Evolutionary conservation across 2,113 vertebrate species (phyloP), one percentile per base, ranked within the genome.

Genomic region (Danionella cerebrum): DNA sequence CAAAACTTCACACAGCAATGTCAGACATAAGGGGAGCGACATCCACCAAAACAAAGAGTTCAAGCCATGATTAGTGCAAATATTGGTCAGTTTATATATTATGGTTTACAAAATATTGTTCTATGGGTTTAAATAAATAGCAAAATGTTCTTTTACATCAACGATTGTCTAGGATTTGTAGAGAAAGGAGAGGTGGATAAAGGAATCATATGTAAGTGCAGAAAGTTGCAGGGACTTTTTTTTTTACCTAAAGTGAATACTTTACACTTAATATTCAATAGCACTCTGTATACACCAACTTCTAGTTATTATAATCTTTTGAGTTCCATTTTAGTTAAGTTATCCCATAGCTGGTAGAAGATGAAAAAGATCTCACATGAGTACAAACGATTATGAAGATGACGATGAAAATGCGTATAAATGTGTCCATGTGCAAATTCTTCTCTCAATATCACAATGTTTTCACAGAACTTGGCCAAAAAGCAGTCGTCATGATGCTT

Each of bases 11-110:
- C 47, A 52, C 25, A 29, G 27, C 36, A 67, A 57, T 57, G 54
- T 33, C 25, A 11, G 38, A 50, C 38, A 27, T 22, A 25, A 24
- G 6, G 13, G 25, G 18, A 11, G 7, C 16, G 1, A 47, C 29
- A 12, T 48, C 25, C 63, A 50, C 10, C 9, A 8, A 44, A 64
- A 16, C 27, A 16, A 65, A 63, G 54, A 67, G 47, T 71, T 69
- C 76, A 78, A 74, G 80, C 76, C 59, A 74, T 67, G 80, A 76
- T 80, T 85, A 86, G 81, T 88, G 83, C 84, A 85, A 72, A 72
- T 64, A 76, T 72, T 72, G 24, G 44, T 35, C 39, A 22, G 65
- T 54, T 73, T 67, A 76, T 75, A 77, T 65, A 79, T 42, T 60
- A 48, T 77, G 80, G 19, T 85, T 76, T 84, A 85, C 81, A 85